These are phyloP conservation scores for Bemisia tabaci DNA, from an alignment of 1,140 invertebrate genomes.

Conservation along the genomic window DNA sequence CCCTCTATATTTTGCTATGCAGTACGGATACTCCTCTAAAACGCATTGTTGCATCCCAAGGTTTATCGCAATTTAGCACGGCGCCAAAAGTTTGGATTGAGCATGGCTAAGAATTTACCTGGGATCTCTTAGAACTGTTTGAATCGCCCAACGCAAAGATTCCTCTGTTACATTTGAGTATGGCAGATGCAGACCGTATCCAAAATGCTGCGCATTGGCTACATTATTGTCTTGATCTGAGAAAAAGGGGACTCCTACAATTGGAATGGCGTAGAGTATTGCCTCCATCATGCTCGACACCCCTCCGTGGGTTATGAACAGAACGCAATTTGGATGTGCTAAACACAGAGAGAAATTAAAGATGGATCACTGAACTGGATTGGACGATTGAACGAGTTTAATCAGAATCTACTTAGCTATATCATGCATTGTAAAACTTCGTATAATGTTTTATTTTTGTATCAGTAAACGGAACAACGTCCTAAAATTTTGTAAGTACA, in stretches of 20 bases:
- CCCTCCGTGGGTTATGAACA: conserved; percentile 42
- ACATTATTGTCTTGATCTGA: conserved; percentile 26
- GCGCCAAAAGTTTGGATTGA: too few species aligned
- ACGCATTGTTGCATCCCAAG: too few species aligned
- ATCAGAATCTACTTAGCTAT: too few species aligned
- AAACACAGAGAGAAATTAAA: background rate
- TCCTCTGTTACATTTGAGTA: conserved; percentile 7
- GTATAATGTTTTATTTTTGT: too few species aligned
- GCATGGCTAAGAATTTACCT: background rate
- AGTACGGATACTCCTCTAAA: conserved; percentile 17
- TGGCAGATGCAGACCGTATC: conserved; percentile 6
- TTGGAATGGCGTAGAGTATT: conserved; percentile 34
- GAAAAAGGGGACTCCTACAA: conserved; percentile 37
- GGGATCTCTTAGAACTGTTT: conserved; percentile 4
- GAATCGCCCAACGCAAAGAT: conserved; percentile 1
- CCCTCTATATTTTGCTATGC: conserved; percentile 25
- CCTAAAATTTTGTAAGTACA: too few species aligned
- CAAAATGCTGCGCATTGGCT: conserved; percentile 1
- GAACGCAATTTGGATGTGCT: conserved; percentile 32
- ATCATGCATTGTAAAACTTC: too few species aligned
- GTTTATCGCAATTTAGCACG: background rate
- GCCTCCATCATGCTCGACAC: conserved; percentile 37
- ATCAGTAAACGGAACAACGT: too few species aligned
- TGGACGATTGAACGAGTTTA: too few species aligned
- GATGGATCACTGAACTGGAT: too few species aligned